A percentile compares a stretch with the other conserved stretches of the same genome.
phyloP scores from a whole-genome alignment of 2,113 vertebrate genomes.

The Neolamprologus caudopunctatus region DNA sequence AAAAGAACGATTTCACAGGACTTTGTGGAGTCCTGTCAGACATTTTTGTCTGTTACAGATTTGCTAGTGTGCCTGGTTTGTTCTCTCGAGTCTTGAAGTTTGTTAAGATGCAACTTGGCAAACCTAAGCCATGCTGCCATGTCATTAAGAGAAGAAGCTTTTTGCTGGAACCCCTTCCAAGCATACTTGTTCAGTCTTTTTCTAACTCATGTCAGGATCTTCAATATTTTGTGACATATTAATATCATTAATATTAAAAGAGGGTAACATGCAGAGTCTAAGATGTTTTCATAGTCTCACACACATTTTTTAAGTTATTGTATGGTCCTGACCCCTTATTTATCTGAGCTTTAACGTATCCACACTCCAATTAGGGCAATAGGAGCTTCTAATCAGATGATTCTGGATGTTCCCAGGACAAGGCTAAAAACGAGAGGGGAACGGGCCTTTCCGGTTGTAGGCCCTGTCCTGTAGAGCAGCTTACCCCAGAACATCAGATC shows the following conservation, averaged over 20 bases:
- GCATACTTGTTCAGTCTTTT: neutral
- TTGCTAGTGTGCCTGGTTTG: neutral
- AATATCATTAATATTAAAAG: neutral
- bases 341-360: neutral
- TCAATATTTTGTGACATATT: neutral
- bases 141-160: neutral
- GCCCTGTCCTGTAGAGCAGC: neutral
- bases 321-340: neutral
- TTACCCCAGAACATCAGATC: neutral
- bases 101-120: neutral
- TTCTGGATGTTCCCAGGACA: neutral
- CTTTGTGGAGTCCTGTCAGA: neutral
- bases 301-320: neutral
- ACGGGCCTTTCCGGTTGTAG: neutral
- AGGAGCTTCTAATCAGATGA: neutral
- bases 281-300: neutral
- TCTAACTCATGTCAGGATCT: neutral
- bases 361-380: neutral
- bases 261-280: neutral
- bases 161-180: neutral
- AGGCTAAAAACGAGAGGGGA: neutral
- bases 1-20: neutral
- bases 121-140: accelerated
- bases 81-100: neutral
- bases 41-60: neutral